Conservation (phyloP, 2,797 vertebrate species). For the Crocodylus rhombifer region DNA sequence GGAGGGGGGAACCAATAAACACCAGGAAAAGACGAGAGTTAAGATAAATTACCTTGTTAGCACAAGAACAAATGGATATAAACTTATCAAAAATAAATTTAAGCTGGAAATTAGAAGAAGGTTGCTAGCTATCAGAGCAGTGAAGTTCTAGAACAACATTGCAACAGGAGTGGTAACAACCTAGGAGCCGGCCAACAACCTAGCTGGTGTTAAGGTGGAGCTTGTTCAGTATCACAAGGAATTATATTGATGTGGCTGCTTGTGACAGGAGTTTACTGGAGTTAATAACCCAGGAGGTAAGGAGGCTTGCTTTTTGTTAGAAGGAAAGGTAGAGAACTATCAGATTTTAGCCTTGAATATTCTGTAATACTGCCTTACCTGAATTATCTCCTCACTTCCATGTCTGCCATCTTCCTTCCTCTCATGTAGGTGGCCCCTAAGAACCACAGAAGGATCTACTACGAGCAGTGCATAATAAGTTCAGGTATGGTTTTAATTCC, state of each 20-base stretch:
- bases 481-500: conserved; percentile 53
- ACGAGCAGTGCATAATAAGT: neutral
- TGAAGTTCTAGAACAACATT: neutral
- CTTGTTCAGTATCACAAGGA: neutral
- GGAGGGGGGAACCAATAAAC: too few relatives aligned
- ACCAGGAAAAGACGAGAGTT: neutral
- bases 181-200: neutral
- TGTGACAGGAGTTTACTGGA: neutral
- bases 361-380: neutral
- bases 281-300: neutral
- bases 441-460: conserved; percentile 17
- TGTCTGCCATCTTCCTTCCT: conserved; percentile 11
- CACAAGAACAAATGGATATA: neutral
- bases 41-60: neutral
- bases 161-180: neutral
- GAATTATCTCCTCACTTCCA: neutral
- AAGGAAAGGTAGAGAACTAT: neutral
- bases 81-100: neutral
- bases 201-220: conserved; percentile 1
- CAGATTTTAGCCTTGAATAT: neutral
- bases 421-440: conserved; percentile 22
- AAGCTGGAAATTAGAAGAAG: neutral
- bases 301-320: neutral
- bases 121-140: neutral
- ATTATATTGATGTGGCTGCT: neutral